Percentiles rank a stretch among this genome's conserved stretches.
Evolutionary conservation across 2,113 vertebrate species (phyloP).

Genomic region (Trichechus manatus): DNA sequence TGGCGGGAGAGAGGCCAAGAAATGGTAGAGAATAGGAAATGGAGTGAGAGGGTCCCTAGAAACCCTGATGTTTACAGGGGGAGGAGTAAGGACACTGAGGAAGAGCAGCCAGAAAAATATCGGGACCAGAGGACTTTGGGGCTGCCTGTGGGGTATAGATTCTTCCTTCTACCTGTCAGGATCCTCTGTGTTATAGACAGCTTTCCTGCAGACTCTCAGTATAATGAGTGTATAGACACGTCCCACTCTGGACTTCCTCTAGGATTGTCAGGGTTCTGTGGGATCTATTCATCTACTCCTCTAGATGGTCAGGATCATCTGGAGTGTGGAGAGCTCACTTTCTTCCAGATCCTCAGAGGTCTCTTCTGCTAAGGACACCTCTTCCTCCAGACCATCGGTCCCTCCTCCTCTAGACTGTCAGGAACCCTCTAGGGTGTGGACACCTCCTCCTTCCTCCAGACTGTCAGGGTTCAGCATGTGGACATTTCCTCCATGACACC

Average conservation of each 20-base stretch:
- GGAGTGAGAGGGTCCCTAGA: neutral
- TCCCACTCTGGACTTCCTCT: constrained; percentile 3
- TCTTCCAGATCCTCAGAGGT: neutral
- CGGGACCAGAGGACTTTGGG: neutral
- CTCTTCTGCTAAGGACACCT: neutral
- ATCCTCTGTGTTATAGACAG: neutral
- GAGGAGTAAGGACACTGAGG: neutral
- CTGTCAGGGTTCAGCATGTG: neutral
- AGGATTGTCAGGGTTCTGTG: neutral
- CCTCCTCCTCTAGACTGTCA: neutral
- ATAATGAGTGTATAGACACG: neutral
- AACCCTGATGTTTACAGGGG: neutral
- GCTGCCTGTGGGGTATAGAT: neutral
- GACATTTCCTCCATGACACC: neutral
- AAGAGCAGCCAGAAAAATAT: neutral
- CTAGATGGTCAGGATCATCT: neutral
- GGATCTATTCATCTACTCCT: neutral
- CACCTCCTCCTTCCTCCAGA: neutral
- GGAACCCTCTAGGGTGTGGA: neutral
- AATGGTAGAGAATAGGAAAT: neutral
- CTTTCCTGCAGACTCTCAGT: neutral
- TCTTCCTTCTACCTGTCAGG: neutral
- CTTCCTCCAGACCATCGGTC: neutral
- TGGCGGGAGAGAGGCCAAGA: neutral
- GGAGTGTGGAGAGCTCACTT: neutral